Evolutionary conservation across 1,140 invertebrate species (phyloP), one percentile per base, ranked within the genome.

Genomic region (Brachionus koreanus): DNA sequence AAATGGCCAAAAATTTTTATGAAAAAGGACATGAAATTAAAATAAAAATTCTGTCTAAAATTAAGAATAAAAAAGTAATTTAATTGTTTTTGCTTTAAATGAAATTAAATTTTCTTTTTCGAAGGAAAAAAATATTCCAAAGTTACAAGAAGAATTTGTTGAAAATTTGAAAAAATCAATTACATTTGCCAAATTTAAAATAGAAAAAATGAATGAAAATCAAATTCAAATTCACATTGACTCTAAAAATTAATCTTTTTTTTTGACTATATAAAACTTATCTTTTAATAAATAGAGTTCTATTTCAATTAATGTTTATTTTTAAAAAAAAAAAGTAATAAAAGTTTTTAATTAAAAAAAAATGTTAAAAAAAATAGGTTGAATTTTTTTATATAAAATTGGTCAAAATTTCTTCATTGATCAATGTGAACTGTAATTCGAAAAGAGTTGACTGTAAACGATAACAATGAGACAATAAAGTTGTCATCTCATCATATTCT

Each of bases 31-130:
- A 79, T 35, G 46, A 49, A 5, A 61, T 79, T 35, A 25, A 25
- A 65, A 79, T 79, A 13, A 79, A 79, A 79, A 52, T 79, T 6
- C 9, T 79, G 7, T 79, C 76, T 9, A 79, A 79, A 79, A 79
- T 79, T 65, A 25, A 29, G 35, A 79, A 79, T 35, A 79, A 61
- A 79, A 79, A 61, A 65, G 74, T 77, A 52, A 16, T 77, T 61
- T 52, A 13, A 37, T 37, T 19, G 0, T 37, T 19, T 7, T 0
- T 25, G 29, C 52, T 77, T 52, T 52, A 16, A 23, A 49, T 77
- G 5, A 16, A 16, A 19, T 9, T 10, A 16, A 77, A 6, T 16
- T 0, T 52, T 13, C n/a, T n/a, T 61, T 77, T 23, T 57, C 13
- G 19, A 52, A 77, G 74, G 76, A 79, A 1, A 79, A 79, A 19